These are phyloP conservation scores for Drosophila hydei DNA, from an alignment of 1,140 invertebrate species.

Conservation along the genomic window DNA sequence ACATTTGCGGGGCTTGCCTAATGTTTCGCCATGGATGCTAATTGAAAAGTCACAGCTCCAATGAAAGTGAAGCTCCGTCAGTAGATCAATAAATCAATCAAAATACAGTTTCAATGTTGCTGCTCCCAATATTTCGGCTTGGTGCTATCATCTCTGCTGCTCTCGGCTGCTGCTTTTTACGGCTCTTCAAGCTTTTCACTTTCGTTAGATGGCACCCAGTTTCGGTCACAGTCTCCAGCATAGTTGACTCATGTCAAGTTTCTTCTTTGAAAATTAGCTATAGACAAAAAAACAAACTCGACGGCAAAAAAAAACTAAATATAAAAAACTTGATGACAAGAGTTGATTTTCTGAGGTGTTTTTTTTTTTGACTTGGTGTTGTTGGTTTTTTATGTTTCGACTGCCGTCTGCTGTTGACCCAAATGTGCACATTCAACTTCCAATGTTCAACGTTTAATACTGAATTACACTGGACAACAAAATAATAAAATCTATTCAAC, in stretches of 20 bases:
- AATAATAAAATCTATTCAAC: too few relatives aligned
- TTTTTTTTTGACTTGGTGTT: conserved; percentile 9
- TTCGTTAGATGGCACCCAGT: conserved; percentile 32
- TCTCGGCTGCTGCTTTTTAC: not conserved
- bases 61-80: conserved; percentile 36
- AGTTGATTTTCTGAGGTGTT: conserved; percentile 19
- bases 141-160: not conserved
- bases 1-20: conserved; percentile 25
- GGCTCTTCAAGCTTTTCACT: conserved; percentile 39
- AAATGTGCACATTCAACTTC: conserved; percentile 42
- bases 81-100: conserved; percentile 30
- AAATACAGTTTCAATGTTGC: conserved; percentile 20
- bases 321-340: conserved; percentile 32
- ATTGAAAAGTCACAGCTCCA: conserved; percentile 28
- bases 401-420: conserved; percentile 36
- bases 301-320: conserved; percentile 7
- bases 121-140: conserved; percentile 24
- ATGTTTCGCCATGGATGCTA: conserved; percentile 27
- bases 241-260: conserved; percentile 32
- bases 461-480: conserved; percentile 34
- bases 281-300: conserved; percentile 8
- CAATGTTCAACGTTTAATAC: conserved; percentile 38
- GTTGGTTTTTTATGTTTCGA: conserved; percentile 12
- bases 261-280: conserved; percentile 38
- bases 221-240: conserved; percentile 22